Conservation (phyloP, 2,888 invertebrate species). For the Steromphala cineraria region DNA sequence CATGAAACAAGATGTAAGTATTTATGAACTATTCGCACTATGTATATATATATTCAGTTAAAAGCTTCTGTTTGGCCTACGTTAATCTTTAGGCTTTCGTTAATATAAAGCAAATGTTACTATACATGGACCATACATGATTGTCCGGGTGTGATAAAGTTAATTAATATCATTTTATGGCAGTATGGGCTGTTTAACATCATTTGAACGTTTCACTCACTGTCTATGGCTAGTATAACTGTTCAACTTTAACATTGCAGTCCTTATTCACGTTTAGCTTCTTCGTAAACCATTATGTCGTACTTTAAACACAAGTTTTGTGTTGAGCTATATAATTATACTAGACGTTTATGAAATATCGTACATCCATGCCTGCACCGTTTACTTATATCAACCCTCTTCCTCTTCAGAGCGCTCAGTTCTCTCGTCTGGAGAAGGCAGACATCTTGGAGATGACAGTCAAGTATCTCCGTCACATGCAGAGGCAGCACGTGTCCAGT, state of each 20-base stretch:
- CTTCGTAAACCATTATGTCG: no score
- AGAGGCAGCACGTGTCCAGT: constrained; percentile 82
- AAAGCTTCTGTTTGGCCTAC: no score
- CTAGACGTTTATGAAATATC: no score
- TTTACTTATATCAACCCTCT: background rate
- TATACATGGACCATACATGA: no score
- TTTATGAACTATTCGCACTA: background rate
- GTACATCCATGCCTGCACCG: background rate
- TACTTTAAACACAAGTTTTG: background rate
- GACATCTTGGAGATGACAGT: constrained; percentile 98
- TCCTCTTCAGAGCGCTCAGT: constrained; percentile 87
- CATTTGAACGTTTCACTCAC: background rate
- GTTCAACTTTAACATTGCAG: background rate
- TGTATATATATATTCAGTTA: no score
- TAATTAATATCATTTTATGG: no score
- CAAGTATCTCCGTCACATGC: constrained; percentile 90
- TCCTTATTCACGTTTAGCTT: background rate
- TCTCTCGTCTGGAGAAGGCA: constrained; percentile 96
- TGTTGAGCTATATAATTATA: no score
- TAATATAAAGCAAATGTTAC: no score
- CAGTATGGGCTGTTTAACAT: no score
- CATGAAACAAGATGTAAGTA: constrained; percentile 72
- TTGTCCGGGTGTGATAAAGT: no score
- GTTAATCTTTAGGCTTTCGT: no score
- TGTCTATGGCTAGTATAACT: background rate